phyloP scores from a whole-genome alignment of 2,113 vertebrate species.

The Pachypanchax playfairii region DNA sequence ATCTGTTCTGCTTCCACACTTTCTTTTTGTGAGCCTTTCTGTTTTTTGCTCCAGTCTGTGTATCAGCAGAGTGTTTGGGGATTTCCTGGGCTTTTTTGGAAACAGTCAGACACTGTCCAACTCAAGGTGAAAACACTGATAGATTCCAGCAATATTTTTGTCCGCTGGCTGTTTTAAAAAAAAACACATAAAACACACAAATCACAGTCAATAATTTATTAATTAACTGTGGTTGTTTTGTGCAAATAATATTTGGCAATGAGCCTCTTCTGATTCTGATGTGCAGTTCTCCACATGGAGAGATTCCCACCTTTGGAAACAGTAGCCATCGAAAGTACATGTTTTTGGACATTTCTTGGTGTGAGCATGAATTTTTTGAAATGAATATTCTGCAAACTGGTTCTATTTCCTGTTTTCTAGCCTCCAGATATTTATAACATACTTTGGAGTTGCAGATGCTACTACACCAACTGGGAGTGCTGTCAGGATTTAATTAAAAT shows the following conservation, averaged over 20 bases:
- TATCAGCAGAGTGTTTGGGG: slow-evolving; percentile 35
- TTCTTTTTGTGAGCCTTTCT: slow-evolving; percentile 39
- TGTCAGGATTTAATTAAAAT: slow-evolving; percentile 68
- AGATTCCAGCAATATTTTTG: slow-evolving; percentile 2
- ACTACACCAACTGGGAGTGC: slow-evolving; percentile 45
- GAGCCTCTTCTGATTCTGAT: too few relatives aligned
- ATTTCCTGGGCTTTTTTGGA: slow-evolving; percentile 42
- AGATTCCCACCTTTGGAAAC: not conserved
- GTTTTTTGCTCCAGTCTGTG: slow-evolving; percentile 37
- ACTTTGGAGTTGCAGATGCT: slow-evolving; percentile 42
- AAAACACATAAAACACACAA: not conserved
- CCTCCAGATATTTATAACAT: slow-evolving; percentile 63
- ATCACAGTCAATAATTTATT: not conserved
- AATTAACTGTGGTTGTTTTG: too few relatives aligned
- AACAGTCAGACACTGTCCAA: slow-evolving; percentile 31
- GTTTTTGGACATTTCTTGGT: not conserved
- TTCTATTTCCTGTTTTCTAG: slow-evolving; percentile 48
- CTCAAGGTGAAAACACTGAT: slow-evolving; percentile 48
- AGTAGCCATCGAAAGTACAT: not conserved
- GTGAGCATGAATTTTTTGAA: slow-evolving; percentile 39
- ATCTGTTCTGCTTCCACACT: slow-evolving; percentile 66
- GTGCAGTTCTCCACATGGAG: not conserved
- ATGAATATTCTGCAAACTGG: slow-evolving; percentile 28
- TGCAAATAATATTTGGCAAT: too few relatives aligned
- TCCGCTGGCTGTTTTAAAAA: not conserved